Base-by-base conservation (phyloP, 2,888 invertebrate genomes). In the Epistrophe grossulariae region DNA sequence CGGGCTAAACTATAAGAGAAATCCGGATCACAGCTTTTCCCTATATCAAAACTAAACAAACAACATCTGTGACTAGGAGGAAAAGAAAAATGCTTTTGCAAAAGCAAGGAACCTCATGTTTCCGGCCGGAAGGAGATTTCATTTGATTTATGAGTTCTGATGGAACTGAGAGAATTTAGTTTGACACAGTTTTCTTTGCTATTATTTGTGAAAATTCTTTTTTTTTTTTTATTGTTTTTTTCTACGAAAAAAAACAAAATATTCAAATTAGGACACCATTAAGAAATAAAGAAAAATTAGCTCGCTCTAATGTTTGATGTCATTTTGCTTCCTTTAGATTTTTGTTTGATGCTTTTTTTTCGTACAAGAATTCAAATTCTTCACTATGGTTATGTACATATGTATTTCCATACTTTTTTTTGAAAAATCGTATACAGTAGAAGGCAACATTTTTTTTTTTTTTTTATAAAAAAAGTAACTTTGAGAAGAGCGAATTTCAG, bases 41-140 rank as follows among this genome's bases (percentile, higher is more conserved):
- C 28, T 60, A 24, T 52, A 50, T 52, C 38, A 38, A 19, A 40
- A 24, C 38, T 24, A 40, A 40, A 19, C 60, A 60, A 60, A 24
- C 24, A 24, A 15, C 60, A 60, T 40, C 60, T 60, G 38, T 8
- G 60, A 19, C 19, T 43, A 6, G 24, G 24, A 24, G n/a, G 38
- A 17, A 38, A 60, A 19, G 13, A 38, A 17, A 60, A 60, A 57
- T 38, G 38, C 31, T 35, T 77, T 66, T 77, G 40, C 72, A 62
- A 62, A 15, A 24, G 40, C 15, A 73, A 78, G 43, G 72, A 68
- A 78, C 52, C 59, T 73, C 38, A 68, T 43, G 66, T 45, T 78
- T 73, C 78, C 72, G 78, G 60, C 24, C 82, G 78, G 78, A 83
- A 73, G 19, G 48, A 73, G 82, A 78, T 78, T 83, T 68, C 73